A percentile compares a stretch with the other conserved stretches of the same genome.
Evolutionary conservation across 2,888 invertebrate species (phyloP).

Genomic region (Rhingia campestris): DNA sequence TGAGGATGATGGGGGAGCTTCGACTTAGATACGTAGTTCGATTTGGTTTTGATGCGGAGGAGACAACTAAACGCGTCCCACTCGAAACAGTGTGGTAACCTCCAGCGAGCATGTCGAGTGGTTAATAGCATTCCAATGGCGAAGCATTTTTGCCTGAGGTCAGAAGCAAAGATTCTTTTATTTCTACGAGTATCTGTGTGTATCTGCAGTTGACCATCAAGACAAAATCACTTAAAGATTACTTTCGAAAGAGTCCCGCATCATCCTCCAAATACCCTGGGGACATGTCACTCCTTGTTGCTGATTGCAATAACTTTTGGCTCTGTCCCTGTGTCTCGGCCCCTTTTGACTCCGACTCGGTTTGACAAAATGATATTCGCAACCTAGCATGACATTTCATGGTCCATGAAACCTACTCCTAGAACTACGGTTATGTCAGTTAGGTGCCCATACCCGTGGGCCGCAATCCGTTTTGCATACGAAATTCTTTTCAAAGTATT

Average conservation of each 20-base stretch:
- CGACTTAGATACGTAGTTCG: constrained; percentile 18
- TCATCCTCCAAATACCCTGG: constrained; percentile 32
- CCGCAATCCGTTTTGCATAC: constrained; percentile 67
- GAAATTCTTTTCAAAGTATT: constrained; percentile 43
- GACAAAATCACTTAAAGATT: constrained; percentile 48
- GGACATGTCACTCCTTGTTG: constrained; percentile 60
- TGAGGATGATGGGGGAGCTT: neutral
- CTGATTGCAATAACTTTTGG: constrained; percentile 39
- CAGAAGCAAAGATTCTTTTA: constrained; percentile 30
- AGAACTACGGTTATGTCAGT: constrained; percentile 63
- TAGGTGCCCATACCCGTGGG: constrained; percentile 50
- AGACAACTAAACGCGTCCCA: constrained; percentile 24
- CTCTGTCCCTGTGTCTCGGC: neutral
- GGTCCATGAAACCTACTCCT: constrained; percentile 28
- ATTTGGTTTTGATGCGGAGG: constrained; percentile 36
- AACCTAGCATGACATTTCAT: constrained; percentile 49
- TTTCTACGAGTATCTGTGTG: constrained; percentile 14
- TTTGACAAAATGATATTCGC: constrained; percentile 45
- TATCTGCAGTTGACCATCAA: constrained; percentile 23
- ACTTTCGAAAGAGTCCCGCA: constrained; percentile 50
- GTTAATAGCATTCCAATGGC: constrained; percentile 65
- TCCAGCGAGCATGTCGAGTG: constrained; percentile 18
- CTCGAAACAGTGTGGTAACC: constrained; percentile 23
- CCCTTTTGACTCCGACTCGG: neutral
- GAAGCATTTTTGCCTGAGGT: constrained; percentile 47